Percentiles rank a stretch among this genome's conserved stretches.
These are phyloP conservation scores for Helarctos malayanus DNA, from an alignment of 2,797 vertebrate genomes.

Conservation along the genomic window DNA sequence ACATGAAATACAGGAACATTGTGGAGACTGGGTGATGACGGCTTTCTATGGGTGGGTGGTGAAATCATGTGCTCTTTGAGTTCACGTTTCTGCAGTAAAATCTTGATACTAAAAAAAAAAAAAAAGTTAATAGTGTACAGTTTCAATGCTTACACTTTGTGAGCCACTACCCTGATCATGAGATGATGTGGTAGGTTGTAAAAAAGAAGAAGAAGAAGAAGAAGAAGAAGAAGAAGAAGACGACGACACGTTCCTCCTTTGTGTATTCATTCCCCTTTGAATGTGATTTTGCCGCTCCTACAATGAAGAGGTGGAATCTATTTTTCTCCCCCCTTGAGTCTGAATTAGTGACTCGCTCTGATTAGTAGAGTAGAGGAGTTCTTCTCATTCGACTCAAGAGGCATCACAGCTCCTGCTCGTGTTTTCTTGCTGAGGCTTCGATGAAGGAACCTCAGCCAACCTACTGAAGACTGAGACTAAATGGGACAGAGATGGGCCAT, in stretches of 20 bases:
- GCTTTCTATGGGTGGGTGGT: background rate
- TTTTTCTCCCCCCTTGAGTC: background rate
- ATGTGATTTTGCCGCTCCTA: background rate
- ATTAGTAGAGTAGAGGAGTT: background rate
- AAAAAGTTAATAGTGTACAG: background rate
- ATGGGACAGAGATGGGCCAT: background rate
- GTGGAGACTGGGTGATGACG: background rate
- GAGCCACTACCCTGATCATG: background rate
- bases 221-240: background rate
- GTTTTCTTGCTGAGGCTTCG: background rate
- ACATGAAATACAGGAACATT: background rate
- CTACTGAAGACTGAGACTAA: background rate
- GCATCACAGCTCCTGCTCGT: background rate
- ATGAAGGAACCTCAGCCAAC: background rate
- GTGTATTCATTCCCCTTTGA: background rate
- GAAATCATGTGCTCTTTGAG: background rate
- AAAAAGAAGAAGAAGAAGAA: background rate
- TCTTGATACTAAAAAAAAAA: background rate
- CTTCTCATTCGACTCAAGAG: background rate
- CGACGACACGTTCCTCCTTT: background rate
- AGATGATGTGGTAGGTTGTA: background rate
- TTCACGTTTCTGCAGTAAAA: background rate
- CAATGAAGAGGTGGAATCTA: background rate
- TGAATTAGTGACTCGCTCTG: background rate
- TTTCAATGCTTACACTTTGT: background rate